Base-by-base conservation (phyloP, 2,797 vertebrate species). In the Centroberyx gerrardi region DNA sequence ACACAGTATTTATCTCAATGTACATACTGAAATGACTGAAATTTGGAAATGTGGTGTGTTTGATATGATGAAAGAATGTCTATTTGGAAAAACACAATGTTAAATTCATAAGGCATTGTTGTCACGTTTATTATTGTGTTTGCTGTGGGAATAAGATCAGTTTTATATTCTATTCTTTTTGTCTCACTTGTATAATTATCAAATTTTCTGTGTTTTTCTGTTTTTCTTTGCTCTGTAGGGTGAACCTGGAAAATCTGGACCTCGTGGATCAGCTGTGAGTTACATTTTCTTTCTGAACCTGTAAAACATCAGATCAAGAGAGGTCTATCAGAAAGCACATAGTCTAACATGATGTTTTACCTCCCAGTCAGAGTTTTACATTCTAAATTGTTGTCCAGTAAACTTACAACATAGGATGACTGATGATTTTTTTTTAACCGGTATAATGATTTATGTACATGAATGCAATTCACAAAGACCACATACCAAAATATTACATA, bases 251-350 rank as follows among this genome's bases (percentile, higher is more conserved):
- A 90, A 94, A 51, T 46, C 95, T 74, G 98, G 98, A 89, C 94
- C 96, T 82, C 97, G 95, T 85, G 98, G 97, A 88, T 84, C 94
- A 90, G 91, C 97, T 59, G 98, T 99, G 94, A 97, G 97, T 97
- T 78, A 59, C 49, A 55, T 53, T 5, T 27, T 14, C 17, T 70
- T 46, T 46, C 12, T 48, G 17, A 53, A 29, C 36, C 29, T 13
- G 6, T 36, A 42, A 40, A 38, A n/a, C 55, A 59, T n/a, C 17
- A 12, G 9, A 40, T 40, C 9, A 12, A 40, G 10, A 3, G 12
- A 40, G 6, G 38, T 40, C 38, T 10, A 8, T 40, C 8, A 40
- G 38, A 40, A 40, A 40, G 38, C 38, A 40, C 38, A 8, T 40
- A 36, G 33, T 36, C 33, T 36, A 56, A 56, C 29, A 33, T n/a